phyloP scores from a whole-genome alignment of 2,888 invertebrate genomes.

The Pollenia griseotomentosa region DNA sequence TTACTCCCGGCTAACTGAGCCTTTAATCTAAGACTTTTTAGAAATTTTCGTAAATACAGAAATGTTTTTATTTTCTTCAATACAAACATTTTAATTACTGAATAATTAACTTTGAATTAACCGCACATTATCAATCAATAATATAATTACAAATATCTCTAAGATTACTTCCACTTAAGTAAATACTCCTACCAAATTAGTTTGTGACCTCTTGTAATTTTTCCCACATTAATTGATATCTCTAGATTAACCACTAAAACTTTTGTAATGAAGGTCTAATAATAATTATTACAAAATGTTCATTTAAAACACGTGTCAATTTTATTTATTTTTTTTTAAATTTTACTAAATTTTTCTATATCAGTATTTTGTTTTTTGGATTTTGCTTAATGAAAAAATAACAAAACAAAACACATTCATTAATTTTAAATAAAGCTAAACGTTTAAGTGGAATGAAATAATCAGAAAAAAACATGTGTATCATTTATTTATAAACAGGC shows the following conservation, averaged over 20 bases:
- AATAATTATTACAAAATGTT: not conserved
- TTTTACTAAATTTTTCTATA: not conserved
- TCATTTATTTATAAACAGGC: too few species aligned
- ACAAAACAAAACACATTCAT: not conserved
- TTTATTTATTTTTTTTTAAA: not conserved
- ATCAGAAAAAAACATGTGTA: not conserved
- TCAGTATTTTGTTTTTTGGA: not conserved
- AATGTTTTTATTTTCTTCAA: too few species aligned
- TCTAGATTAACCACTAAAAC: not conserved
- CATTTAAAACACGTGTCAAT: constrained; percentile 10
- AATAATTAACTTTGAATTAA: too few species aligned
- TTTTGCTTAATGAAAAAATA: not conserved
- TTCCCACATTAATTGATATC: not conserved
- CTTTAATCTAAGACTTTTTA: too few species aligned
- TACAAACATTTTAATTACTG: too few species aligned
- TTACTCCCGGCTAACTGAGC: too few species aligned
- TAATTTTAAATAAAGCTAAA: not conserved
- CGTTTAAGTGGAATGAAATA: not conserved
- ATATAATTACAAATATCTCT: too few species aligned
- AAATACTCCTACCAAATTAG: too few species aligned
- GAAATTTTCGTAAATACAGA: too few species aligned
- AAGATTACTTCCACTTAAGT: too few species aligned
- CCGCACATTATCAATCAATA: too few species aligned
- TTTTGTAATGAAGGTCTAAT: not conserved
- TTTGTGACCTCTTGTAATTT: not conserved